A percentile compares a stretch with the other conserved stretches of the same genome.
phyloP scores from a whole-genome alignment of 1,140 invertebrate genomes.

The Solen grandis region DNA sequence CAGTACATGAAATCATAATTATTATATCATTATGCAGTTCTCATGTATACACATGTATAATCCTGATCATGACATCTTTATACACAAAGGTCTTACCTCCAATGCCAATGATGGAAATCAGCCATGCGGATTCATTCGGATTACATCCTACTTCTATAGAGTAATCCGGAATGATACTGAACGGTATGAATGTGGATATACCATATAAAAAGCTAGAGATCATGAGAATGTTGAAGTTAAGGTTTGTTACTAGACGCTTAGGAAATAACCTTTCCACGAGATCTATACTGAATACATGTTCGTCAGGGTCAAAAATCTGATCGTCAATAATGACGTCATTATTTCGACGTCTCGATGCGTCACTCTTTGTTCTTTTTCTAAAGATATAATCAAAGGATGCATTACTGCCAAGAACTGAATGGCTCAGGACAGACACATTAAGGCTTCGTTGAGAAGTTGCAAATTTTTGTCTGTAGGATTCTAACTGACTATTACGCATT shows the following conservation, averaged over 20 bases:
- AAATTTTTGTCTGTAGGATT: background rate
- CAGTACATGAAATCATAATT: too few species aligned
- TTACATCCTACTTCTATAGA: background rate
- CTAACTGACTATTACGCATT: constrained; percentile 5
- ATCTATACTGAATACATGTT: too few species aligned
- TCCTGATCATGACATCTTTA: too few species aligned
- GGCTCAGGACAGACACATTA: constrained; percentile 12
- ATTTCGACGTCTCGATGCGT: too few species aligned
- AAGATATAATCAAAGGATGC: constrained; percentile 35
- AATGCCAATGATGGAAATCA: constrained; percentile 7
- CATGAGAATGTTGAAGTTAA: constrained; percentile 26
- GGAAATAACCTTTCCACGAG: constrained; percentile 26
- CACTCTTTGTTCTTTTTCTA: background rate
- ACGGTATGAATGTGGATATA: constrained; percentile 12
- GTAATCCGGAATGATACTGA: constrained; percentile 30
- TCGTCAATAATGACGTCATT: too few species aligned
- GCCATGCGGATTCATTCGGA: constrained; percentile 2
- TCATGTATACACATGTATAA: too few species aligned
- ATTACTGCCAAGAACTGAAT: constrained; percentile 19
- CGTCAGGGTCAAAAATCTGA: too few species aligned
- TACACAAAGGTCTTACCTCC: too few species aligned
- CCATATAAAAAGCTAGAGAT: background rate
- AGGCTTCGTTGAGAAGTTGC: constrained; percentile 9
- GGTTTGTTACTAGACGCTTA: constrained; percentile 10
- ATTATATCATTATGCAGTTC: too few species aligned